phyloP scores from a whole-genome alignment of 1,140 invertebrate genomes.

The Conus ventricosus region DNA sequence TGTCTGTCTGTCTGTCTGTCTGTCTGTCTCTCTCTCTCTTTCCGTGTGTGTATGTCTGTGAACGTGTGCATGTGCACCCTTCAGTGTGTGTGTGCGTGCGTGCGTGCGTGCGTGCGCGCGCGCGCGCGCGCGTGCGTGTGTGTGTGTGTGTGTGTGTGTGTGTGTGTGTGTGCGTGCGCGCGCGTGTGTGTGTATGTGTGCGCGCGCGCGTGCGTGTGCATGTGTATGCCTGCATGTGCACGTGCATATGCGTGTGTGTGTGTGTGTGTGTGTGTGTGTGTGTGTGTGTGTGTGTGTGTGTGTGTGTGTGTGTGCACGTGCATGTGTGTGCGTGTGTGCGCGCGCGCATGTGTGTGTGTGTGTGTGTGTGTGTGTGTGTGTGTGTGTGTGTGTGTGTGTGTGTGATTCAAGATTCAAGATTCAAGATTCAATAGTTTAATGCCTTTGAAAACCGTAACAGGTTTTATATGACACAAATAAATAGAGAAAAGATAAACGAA shows the following conservation, averaged over 20 bases:
- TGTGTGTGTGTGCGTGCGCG: background rate
- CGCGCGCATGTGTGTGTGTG: background rate
- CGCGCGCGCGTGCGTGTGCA: background rate
- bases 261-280: slow-evolving; percentile 6
- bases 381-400: too few species aligned
- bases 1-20: background rate
- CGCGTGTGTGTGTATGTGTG: background rate
- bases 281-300: background rate
- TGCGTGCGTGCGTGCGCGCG: background rate
- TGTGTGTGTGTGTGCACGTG: background rate
- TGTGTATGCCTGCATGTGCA: too few species aligned
- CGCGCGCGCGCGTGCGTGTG: background rate
- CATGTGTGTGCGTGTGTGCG: background rate
- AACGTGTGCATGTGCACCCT: background rate
- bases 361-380: background rate
- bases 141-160: background rate
- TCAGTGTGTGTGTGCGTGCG: background rate
- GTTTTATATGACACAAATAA: too few species aligned
- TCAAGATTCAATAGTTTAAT: too few species aligned
- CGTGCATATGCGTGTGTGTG: background rate
- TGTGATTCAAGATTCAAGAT: too few species aligned
- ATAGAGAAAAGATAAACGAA: too few species aligned
- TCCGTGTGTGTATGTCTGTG: background rate
- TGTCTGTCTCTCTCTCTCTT: background rate
- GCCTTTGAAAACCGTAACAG: too few species aligned